phyloP scores from a whole-genome alignment of 2,888 invertebrate genomes.

The Aporophyla nigra region DNA sequence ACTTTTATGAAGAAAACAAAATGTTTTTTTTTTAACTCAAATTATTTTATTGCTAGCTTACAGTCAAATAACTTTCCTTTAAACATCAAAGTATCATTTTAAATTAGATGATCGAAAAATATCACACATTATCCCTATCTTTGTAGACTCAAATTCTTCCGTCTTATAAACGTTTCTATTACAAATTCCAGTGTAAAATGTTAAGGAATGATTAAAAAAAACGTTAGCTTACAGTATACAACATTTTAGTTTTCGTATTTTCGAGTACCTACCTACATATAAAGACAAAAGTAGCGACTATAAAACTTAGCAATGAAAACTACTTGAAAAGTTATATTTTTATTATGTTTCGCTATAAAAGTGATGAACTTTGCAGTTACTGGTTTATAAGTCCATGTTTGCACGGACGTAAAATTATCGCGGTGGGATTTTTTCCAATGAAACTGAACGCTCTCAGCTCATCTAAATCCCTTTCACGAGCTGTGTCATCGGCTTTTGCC shows the following conservation, averaged over 20 bases:
- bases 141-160: neutral
- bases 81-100: neutral
- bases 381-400: neutral
- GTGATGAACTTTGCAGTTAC: neutral
- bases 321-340: constrained; percentile 38
- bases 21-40: too few relatives aligned
- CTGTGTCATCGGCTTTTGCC: too few relatives aligned
- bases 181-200: constrained; percentile 6
- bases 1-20: neutral
- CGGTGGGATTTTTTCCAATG: too few relatives aligned
- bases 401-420: too few relatives aligned
- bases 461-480: too few relatives aligned
- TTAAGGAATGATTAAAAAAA: constrained; percentile 1
- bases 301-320: constrained; percentile 45
- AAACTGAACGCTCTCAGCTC: too few relatives aligned
- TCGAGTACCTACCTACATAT: neutral
- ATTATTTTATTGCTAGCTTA: neutral
- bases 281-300: constrained; percentile 27
- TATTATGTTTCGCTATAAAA: constrained; percentile 38
- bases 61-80: neutral
- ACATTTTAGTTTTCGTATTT: constrained; percentile 42
- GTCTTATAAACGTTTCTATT: neutral
- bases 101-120: too few relatives aligned
- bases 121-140: too few relatives aligned
- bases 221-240: neutral